Conservation (phyloP, 2,797 vertebrate genomes). For the Sylvilagus floridanus region DNA sequence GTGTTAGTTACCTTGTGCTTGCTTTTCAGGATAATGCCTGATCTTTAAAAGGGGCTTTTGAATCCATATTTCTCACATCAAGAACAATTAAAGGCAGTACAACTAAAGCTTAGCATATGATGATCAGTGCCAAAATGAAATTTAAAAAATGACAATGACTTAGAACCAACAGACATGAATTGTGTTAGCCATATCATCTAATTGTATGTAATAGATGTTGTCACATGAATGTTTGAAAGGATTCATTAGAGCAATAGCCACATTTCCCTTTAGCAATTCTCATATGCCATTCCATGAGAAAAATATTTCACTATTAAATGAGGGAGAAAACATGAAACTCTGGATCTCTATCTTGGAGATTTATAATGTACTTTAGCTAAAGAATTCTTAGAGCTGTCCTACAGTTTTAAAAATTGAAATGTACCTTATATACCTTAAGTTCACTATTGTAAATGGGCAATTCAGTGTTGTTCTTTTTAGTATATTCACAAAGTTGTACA, state of each 20-base stretch:
- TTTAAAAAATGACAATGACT: neutral
- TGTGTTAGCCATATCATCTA: neutral
- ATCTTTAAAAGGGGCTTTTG: conserved; percentile 53
- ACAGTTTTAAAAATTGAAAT: neutral
- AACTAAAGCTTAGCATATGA: conserved; percentile 37
- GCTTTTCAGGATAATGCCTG: neutral
- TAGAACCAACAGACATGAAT: conserved; percentile 38
- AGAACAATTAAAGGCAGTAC: conserved; percentile 3
- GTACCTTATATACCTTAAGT: neutral
- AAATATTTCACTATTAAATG: conserved; percentile 1
- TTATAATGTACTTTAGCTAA: neutral
- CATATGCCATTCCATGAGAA: neutral
- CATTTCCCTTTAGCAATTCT: conserved; percentile 14
- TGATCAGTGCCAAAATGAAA: conserved; percentile 20
- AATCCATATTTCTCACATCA: neutral
- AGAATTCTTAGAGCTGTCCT: neutral
- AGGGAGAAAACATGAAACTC: conserved; percentile 43
- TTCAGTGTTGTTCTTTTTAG: neutral
- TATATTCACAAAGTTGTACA: neutral
- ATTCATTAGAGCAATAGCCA: neutral
- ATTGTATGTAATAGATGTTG: neutral
- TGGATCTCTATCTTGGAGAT: neutral
- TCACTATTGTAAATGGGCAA: neutral
- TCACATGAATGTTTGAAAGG: conserved; percentile 33
- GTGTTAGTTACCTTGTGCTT: neutral